These are phyloP conservation scores for Onychostruthus taczanowskii DNA, from an alignment of 2,113 vertebrate species.

Conservation along the genomic window DNA sequence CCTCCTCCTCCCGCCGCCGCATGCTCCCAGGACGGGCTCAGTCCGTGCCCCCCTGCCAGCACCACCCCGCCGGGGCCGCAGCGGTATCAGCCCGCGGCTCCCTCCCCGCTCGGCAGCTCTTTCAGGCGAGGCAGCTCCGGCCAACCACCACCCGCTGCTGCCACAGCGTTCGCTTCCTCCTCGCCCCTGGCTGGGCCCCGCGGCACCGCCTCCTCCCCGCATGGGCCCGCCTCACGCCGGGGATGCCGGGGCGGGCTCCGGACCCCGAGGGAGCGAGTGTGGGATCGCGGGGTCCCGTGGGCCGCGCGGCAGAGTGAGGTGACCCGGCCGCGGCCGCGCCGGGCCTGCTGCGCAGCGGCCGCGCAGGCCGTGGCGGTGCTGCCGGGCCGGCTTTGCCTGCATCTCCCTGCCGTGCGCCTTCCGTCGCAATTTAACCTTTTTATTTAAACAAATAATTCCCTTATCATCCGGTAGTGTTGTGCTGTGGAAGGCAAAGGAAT, in stretches of 20 bases:
- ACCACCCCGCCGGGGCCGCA: background rate
- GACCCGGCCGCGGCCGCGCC: fast-evolving
- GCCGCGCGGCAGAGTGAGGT: fast-evolving
- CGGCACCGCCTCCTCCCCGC: background rate
- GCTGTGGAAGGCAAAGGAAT: background rate
- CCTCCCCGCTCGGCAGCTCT: fast-evolving
- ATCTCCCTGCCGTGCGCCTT: background rate
- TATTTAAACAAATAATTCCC: background rate
- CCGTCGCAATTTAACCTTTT: background rate
- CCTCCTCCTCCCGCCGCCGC: background rate
- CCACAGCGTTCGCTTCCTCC: background rate
- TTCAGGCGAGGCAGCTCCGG: fast-evolving
- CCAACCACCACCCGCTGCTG: fast-evolving
- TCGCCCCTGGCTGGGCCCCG: background rate
- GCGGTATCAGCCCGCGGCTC: fast-evolving
- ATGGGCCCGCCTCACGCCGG: background rate
- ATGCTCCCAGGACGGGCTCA: background rate
- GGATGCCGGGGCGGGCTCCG: fast-evolving
- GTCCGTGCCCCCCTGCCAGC: background rate
- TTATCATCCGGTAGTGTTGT: background rate
- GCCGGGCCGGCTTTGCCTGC: too few relatives aligned
- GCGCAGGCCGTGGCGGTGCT: fast-evolving
- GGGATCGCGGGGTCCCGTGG: fast-evolving
- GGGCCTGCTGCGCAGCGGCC: background rate
- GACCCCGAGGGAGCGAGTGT: fast-evolving